Base-by-base conservation (phyloP, 64 coral and sea anemone genomes). In the Stylophora pistillata region DNA sequence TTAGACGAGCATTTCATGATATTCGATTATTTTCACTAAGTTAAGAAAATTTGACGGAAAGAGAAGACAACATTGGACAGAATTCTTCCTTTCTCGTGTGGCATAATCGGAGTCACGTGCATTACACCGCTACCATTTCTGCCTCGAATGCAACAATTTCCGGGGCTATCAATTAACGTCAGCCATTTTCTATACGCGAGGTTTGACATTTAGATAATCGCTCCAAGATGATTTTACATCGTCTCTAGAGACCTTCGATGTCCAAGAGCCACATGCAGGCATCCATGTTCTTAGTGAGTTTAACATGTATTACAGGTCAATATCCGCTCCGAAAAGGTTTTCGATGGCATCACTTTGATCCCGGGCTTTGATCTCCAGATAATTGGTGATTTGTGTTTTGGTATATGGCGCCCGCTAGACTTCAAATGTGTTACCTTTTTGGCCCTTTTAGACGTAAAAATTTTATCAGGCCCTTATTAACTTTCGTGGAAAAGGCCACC, bases 91-190 rank as follows among this genome's bases (percentile, higher is more conserved):
- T 33, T 47, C 26, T 62, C 1, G 72, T 4, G 9, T 52, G 37
- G 17, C 27, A 27, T 23, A 23, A 21, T 60, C 5, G 20, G 34
- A 53, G 60, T 25, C 80, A 41, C 62, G 23, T 79, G 79, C 65
- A 60, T 65, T 20, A 64, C 9, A 59, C 78, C 62, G 64, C 31
- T 58, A 62, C 31, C 26, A 62, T 59, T 82, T 82, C 37, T 65
- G 11, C 21, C 20, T 23, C 33, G 62, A 84, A 28, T 13, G 54
- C n/a, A 62, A 18, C 80, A 69, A 84, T 84, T 84, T 84, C 80
- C 80, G 80, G 61, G 32, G 11, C 80, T 23, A 84, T 84, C 80
- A 84, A 84, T 84, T 69, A 84, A 84, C 62, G 80, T 84, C 80
- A 68, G 80, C 0, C 53, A 53, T 53, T 70, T 84, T 84, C 34